These are phyloP conservation scores for Catostomus latipinnis DNA, from an alignment of 2,797 vertebrate genomes.

Conservation along the genomic window DNA sequence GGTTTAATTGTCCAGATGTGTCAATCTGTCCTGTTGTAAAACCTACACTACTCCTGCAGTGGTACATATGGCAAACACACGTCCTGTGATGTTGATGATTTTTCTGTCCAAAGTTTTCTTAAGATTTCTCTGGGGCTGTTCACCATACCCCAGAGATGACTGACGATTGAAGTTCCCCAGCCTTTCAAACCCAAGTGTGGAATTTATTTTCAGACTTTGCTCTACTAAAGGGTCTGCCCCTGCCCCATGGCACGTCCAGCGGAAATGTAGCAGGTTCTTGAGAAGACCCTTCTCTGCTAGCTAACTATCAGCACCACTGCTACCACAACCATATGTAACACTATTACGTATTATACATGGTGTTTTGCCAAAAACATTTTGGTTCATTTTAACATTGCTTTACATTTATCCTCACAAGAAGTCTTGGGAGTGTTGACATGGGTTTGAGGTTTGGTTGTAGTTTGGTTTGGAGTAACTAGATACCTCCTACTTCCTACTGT, in stretches of 20 bases:
- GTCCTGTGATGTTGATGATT: neutral
- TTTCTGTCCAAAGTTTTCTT: slow-evolving; percentile 42
- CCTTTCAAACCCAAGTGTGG: slow-evolving; percentile 48
- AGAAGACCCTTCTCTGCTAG: slow-evolving; percentile 51
- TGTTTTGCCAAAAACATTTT: slow-evolving; percentile 1
- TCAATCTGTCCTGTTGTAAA: neutral
- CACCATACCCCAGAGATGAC: slow-evolving; percentile 56
- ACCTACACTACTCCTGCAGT: neutral
- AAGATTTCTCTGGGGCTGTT: slow-evolving; percentile 60
- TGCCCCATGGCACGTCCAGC: slow-evolving; percentile 61
- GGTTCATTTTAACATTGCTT: slow-evolving; percentile 44
- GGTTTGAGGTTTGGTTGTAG: slow-evolving; percentile 74
- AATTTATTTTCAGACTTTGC: slow-evolving; percentile 55
- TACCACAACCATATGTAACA: slow-evolving; percentile 50
- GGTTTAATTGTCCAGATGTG: neutral
- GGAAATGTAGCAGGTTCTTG: slow-evolving; percentile 69
- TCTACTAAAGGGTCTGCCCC: slow-evolving; percentile 62
- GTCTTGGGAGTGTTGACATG: slow-evolving; percentile 70
- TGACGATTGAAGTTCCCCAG: slow-evolving; percentile 49
- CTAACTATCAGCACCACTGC: slow-evolving; percentile 33
- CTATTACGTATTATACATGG: slow-evolving; percentile 39
- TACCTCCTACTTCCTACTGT: slow-evolving; percentile 58
- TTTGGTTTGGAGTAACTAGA: slow-evolving; percentile 57
- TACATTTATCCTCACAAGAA: slow-evolving; percentile 36
- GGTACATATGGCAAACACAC: slow-evolving; percentile 23